Evolutionary conservation across 2,888 invertebrate genomes (phyloP), one percentile per base, ranked within the genome.

Genomic region (Resseliella maxima): DNA sequence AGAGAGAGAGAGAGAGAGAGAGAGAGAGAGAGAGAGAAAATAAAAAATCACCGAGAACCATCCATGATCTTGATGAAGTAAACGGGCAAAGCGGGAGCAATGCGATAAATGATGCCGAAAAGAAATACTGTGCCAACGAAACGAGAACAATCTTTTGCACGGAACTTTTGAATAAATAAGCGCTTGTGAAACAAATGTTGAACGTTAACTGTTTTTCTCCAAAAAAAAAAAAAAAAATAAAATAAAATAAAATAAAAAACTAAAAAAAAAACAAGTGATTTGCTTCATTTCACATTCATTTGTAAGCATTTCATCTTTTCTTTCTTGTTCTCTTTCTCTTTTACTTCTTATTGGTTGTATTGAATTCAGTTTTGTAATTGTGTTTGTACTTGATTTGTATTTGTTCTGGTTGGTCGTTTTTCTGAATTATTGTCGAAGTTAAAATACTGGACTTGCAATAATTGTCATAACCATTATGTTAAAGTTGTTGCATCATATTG

Each of bases 261-360:
- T 8, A 41, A 41, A 41, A 41, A 41, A 41, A 50, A 50, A 2
- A 50, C 8, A 18, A 59, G 72, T 31, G 72, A 72, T 72, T 72
- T 72, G 72, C 72, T 72, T 72, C 72, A 72, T 72, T 72, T 72
- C 72, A 72, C 72, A 72, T 72, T 72, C 72, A 72, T 72, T 72
- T 72, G 72, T 72, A 72, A 31, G 72, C 31, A 72, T 31, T 72
- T 31, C 24, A 5, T 72, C 35, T 72, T 72, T 12, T 50, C 18
- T 50, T 1, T 72, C 2, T 72, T 31, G 3, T 72, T 72, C 3
- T 72, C 31, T 35, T 72, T 24, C 27, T 59, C 72, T 27, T 72
- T 35, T 6, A 24, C 24, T 50, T 21, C 2, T 59, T n/a, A 41
- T 41, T 41, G 5, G 41, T 59, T 18, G 18, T 50, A 6, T 50